Evolutionary conservation across 2,113 vertebrate genomes (phyloP), one percentile per base, ranked within the genome.

Genomic region (Propithecus coquereli): DNA sequence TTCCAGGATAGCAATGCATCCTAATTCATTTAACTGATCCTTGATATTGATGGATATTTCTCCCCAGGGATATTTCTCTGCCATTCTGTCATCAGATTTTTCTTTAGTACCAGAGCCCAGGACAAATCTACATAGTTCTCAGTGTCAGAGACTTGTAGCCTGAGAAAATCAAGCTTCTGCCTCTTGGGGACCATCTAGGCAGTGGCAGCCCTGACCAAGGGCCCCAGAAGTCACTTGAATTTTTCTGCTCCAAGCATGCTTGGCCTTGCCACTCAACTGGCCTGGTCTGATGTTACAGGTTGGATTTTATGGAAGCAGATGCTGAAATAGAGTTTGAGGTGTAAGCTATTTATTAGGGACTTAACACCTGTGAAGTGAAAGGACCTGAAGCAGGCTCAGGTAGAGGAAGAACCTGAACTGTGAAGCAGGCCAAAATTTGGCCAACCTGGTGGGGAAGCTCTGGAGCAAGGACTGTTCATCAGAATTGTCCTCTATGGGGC

Each of bases 81-180:
- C 18, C 37, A 84, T 89, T 94, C 50, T 85, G 47, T 52, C 71
- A 77, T 85, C 11, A 88, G 37, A 73, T 96, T 80, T 85, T 59
- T 45, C 34, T 61, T 91, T 7, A 22, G 47, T 95, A 79, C 18
- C 13, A 81, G 65, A 86, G 17, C 9, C 32, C 34, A 76, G 30
- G 73, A 92, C 20, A 94, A 77, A 76, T 93, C 43, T 87, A 32
- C 83, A 9, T 80, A 88, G 71, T 73, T 95, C 30, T 81, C n/a
- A 74, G 82, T 73, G 47, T 30, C 47, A 91, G 59, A 85, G 37
- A 88, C 63, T 50, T 89, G 52, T 71, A 73, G 73, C 43, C 40
- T 91, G 40, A 86, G 43, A 20, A 91, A 94, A 86, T 81, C 57
- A 97, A 82, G 20, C 34, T 89, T 94, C 34, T 83, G 30, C 71